Percentiles rank a stretch among this genome's conserved stretches.
phyloP scores from a whole-genome alignment of 2,888 invertebrate genomes.

The Lochmaea crataegi region DNA sequence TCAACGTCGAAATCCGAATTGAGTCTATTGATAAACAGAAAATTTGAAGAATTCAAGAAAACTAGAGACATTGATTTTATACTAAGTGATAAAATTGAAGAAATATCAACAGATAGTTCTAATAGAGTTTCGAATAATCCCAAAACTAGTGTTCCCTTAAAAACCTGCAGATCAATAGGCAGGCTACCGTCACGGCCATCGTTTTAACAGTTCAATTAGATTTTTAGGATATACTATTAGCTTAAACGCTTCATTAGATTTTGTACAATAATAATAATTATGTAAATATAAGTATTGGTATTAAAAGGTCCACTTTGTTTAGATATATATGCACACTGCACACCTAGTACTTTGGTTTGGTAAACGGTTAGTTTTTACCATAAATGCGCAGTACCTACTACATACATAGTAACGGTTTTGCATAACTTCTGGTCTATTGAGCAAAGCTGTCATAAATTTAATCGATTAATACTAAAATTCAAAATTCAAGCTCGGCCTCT shows the following conservation, averaged over 20 bases:
- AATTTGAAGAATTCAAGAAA: slow-evolving; percentile 71
- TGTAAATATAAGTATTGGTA: slow-evolving; percentile 5
- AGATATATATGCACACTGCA: neutral
- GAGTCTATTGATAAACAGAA: slow-evolving; percentile 62
- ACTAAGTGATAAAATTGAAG: slow-evolving; percentile 45
- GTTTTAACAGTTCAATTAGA: slow-evolving; percentile 49
- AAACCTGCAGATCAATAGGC: slow-evolving; percentile 55
- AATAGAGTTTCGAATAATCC: neutral
- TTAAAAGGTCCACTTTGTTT: neutral
- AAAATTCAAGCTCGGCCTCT: too few relatives aligned
- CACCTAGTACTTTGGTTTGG: too few relatives aligned
- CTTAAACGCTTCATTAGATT: slow-evolving; percentile 7
- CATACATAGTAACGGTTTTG: too few relatives aligned
- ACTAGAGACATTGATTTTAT: slow-evolving; percentile 60
- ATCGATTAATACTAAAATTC: too few relatives aligned
- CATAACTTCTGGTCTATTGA: too few relatives aligned
- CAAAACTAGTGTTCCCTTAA: slow-evolving; percentile 39
- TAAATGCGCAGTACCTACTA: too few relatives aligned
- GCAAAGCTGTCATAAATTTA: too few relatives aligned
- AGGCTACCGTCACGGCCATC: slow-evolving; percentile 60
- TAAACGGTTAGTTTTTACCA: too few relatives aligned
- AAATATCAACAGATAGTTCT: slow-evolving; percentile 35
- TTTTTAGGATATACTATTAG: slow-evolving; percentile 2
- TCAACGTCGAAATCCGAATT: slow-evolving; percentile 68
- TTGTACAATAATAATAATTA: slow-evolving; percentile 4